Evolutionary conservation across 2,797 vertebrate species (phyloP), one percentile per base, ranked within the genome.

Genomic region (Salarias fasciatus): DNA sequence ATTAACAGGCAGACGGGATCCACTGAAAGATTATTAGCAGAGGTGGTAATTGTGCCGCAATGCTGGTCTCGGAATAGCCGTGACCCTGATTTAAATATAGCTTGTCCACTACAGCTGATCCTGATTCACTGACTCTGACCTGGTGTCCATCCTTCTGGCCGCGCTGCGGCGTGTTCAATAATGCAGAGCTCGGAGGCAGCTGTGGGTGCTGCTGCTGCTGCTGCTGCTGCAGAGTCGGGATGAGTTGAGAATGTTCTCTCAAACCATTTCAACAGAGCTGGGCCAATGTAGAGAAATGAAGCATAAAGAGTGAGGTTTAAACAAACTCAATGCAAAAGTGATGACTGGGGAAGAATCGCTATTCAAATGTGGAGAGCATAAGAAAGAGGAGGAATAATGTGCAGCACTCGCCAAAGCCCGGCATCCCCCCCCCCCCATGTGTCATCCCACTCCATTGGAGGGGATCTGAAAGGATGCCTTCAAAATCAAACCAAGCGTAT

Each of bases 81-180:
- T 44, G 74, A 83, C 75, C 76, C 50, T 52, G 50, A 72, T 80
- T 80, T 67, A 66, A 79, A 82, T 64, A 42, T 55, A 67, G 61
- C 66, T 56, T 75, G 63, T 85, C 78, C 66, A 78, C 65, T 78
- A 57, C 52, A 69, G 56, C 69, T 73, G 68, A 80, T 80, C 65
- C 65, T 52, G 67, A 75, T 62, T 79, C 67, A 64, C 66, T 47
- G 51, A 62, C 72, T 77, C 73, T 80, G 77, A 85, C 80, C 67
- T 10, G 60, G 64, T 59, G 76, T 69, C 64, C 80, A 46, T 58
- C 54, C 62, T 61, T 31, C 56, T 68, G 75, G 70, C 63, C 51
- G 2, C 53, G 61, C 81, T 82, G 81, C 84, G 82, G 80, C 54
- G 28, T 79, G 69, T 82, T 92, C 82, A 91, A 90, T 92, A 90